Evolutionary conservation across 53 echinoderm and acorn worm genomes (phyloP), one percentile per base, ranked within the genome.

Genomic region (Actinopyga echinites): DNA sequence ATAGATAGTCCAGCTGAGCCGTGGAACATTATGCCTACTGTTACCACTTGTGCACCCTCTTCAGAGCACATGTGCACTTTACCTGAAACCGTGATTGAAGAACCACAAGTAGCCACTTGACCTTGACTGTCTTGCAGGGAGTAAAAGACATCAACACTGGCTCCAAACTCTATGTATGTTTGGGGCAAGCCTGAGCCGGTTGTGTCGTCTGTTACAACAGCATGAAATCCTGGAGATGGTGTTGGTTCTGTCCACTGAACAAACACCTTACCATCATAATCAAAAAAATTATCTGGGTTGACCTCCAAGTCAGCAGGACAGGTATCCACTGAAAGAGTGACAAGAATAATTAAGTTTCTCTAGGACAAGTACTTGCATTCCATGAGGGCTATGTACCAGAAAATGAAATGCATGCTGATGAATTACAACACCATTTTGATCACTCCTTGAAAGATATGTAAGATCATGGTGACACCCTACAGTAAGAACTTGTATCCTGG

Each of bases 291-390:
- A 22, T 71, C 23, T 10, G 71, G 71, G 22, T 2, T 44, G 20
- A 71, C 20, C 24, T 19, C 24, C 25, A 71, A 42, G 21, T 71
- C 71, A 71, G n/a, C 24, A 44, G 71, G 71, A 44, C 71, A 71
- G 44, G 3, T 6, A 2, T 71, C 71, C 20, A 71, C 71, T 71
- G 71, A 25, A 23, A 2, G 43, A 38, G 21, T 20, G 20, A 17
- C 38, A 65, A 17, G 17, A 17, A 3, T 2, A 1, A 15, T 1
- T 15, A 49, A 49, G 49, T 13, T 49, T 49, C n/a, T n/a, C n/a
- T n/a, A n/a, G n/a, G n/a, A n/a, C n/a, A n/a, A n/a, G n/a, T n/a
- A n/a, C n/a, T n/a, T n/a, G n/a, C n/a, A n/a, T n/a, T n/a, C n/a
- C n/a, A n/a, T n/a, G n/a, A n/a, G n/a, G n/a, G n/a, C n/a, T n/a